These are phyloP conservation scores for Strix uralensis DNA, from an alignment of 2,113 vertebrate genomes.

Conservation along the genomic window DNA sequence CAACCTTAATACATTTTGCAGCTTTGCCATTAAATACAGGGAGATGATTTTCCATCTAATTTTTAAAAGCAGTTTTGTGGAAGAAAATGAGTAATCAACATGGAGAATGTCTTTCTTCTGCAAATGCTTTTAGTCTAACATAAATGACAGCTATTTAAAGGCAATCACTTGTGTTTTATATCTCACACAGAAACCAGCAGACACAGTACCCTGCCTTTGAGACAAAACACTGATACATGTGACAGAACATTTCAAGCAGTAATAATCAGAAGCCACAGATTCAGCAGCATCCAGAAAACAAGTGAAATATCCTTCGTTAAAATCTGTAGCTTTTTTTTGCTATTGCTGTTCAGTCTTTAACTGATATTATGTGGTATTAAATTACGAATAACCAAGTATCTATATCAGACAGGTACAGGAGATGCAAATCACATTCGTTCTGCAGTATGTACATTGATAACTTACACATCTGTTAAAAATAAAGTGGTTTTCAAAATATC, in stretches of 20 bases:
- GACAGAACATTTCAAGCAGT: constrained; percentile 38
- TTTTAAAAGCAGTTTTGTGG: constrained; percentile 22
- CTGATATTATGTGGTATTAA: neutral
- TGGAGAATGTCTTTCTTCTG: neutral
- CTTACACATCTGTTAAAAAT: constrained; percentile 24
- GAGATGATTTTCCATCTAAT: constrained; percentile 14
- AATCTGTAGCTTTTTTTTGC: neutral
- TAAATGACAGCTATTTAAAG: constrained; percentile 45
- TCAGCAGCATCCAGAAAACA: constrained; percentile 3
- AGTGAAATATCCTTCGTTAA: neutral
- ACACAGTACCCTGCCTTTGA: constrained; percentile 20
- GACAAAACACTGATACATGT: constrained; percentile 39
- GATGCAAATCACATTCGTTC: neutral
- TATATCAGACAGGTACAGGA: neutral
- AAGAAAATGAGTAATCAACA: constrained; percentile 55
- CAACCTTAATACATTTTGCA: constrained; percentile 5
- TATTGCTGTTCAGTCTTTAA: neutral
- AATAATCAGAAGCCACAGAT: constrained; percentile 19
- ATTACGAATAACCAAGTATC: constrained; percentile 14
- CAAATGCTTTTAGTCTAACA: neutral
- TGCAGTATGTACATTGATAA: neutral
- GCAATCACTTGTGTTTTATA: constrained; percentile 44
- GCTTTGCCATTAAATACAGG: constrained; percentile 30
- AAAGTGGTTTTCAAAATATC: constrained; percentile 26
- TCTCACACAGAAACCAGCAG: constrained; percentile 24